These are phyloP conservation scores for Ormia ochracea DNA, from an alignment of 2,888 invertebrate species.

Conservation along the genomic window DNA sequence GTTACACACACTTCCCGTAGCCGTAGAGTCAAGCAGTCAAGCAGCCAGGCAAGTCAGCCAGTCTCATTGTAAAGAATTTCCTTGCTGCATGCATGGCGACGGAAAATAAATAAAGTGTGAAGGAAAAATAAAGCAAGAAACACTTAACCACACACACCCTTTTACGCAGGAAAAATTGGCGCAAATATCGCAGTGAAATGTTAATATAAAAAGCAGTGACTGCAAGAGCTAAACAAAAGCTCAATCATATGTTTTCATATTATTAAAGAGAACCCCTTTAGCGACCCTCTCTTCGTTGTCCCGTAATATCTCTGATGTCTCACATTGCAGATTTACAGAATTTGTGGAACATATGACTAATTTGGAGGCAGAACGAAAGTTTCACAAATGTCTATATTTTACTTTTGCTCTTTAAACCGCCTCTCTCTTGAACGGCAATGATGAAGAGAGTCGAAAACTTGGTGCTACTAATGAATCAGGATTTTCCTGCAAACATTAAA, in stretches of 20 bases:
- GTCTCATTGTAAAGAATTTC: constrained; percentile 58
- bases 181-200: constrained; percentile 37
- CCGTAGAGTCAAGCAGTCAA: no score
- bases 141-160: not conserved
- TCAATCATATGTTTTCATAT: constrained; percentile 2
- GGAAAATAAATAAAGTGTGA: constrained; percentile 30
- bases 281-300: not conserved
- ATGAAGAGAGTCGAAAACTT: no score
- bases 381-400: no score
- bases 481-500: no score
- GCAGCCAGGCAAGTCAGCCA: constrained; percentile 23
- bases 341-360: no score
- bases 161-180: constrained; percentile 44
- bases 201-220: not conserved
- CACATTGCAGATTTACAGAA: not conserved
- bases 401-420: no score
- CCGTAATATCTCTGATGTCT: not conserved
- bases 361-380: no score
- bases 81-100: constrained; percentile 32
- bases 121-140: constrained; percentile 11
- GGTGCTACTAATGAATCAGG: no score
- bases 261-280: not conserved
- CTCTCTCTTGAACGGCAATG: no score
- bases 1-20: constrained; percentile 21
- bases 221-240: not conserved